Evolutionary conservation across 2,888 invertebrate species (phyloP), one percentile per base, ranked within the genome.

Genomic region (Synanthedon andrenaeformis): DNA sequence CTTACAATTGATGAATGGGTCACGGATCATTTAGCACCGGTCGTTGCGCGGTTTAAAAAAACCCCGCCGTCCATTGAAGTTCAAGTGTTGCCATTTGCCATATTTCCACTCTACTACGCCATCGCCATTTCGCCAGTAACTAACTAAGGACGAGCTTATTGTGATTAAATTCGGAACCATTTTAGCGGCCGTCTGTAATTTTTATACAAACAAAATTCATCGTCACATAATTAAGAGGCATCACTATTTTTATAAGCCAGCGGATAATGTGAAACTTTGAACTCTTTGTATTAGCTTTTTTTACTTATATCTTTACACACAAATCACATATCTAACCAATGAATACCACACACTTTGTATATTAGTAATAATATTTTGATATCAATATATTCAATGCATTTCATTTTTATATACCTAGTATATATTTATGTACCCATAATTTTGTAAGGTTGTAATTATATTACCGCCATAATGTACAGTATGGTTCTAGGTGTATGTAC

Each of bases 281-380:
- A 23, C 70, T 78, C 76, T 67, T 35, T 72, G 69, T 69, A 66
- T 66, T 63, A 69, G 76, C 79, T 81, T 82, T 76, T 17, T 49
- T 74, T 72, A 72, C 70, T 71, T 81, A 79, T 74, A 72, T 83
- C 73, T 77, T 79, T 74, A 69, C 66, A 74, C 76, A 78, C 79
- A 73, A 82, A 77, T 80, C 83, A 86, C 86, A 87, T 87, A 86
- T 86, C 87, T 82, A 79, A 76, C 75, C 74, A 35, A 64, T 74
- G 71, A 72, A 69, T 74, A 77, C 75, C 78, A 65, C 72, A 73
- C 74, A 74, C 81, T 77, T 23, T 76, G 66, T 72, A 77, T 77
- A 77, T 79, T 82, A 83, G 77, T 70, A 67, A 69, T 82, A 82
- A 84, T 77, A 77, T 87, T 87, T 87, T 87, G 85, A 86, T 87